Percentiles rank a stretch among this genome's conserved stretches.
Conservation (phyloP, 2,113 vertebrate species). For the Microtus montanus region DNA sequence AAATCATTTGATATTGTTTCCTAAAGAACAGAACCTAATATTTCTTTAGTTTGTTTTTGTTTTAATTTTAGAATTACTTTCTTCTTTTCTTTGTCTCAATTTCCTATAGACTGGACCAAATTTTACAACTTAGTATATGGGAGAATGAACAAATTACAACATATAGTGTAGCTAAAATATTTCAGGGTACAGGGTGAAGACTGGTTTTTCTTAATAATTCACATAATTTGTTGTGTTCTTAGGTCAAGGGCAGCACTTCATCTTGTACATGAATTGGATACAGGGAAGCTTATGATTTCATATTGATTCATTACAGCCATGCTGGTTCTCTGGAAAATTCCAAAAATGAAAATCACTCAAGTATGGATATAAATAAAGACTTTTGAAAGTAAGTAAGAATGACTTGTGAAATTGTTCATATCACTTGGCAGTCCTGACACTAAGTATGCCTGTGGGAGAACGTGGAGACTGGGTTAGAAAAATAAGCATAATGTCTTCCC, state of each 20-base stretch:
- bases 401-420: neutral
- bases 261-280: neutral
- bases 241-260: neutral
- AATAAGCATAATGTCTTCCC: neutral
- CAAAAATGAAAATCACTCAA: neutral
- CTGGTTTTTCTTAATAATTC: neutral
- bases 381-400: neutral
- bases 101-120: neutral
- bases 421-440: neutral
- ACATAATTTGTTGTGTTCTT: neutral
- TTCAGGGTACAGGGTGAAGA: too few species aligned
- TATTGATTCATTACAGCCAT: neutral
- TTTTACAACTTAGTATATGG: neutral
- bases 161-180: neutral
- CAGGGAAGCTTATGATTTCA: neutral
- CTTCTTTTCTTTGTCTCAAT: neutral
- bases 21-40: neutral
- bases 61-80: neutral
- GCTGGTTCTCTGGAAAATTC: neutral
- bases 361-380: neutral
- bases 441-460: neutral
- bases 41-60: neutral
- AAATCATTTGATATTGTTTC: neutral
- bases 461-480: neutral
- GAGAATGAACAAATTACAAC: neutral